A percentile compares a stretch with the other conserved stretches of the same genome.
These are phyloP conservation scores for Solea senegalensis DNA, from an alignment of 2,113 vertebrate genomes.

Conservation along the genomic window DNA sequence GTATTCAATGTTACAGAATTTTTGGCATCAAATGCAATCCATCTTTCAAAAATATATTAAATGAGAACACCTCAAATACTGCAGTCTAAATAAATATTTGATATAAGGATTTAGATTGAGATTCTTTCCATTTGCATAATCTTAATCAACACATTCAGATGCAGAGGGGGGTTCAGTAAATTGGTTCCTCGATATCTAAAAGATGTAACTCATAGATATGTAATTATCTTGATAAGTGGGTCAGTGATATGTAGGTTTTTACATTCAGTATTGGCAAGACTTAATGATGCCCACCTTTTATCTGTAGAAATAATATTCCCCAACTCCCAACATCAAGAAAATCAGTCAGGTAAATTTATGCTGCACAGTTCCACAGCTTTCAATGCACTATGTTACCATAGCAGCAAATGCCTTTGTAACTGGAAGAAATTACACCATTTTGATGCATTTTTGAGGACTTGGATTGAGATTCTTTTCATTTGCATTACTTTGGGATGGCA, in stretches of 20 bases:
- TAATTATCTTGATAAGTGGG: background rate
- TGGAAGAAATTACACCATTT: background rate
- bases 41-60: background rate
- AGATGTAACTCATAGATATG: conserved; percentile 1
- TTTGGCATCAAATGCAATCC: background rate
- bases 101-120: background rate
- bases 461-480: no score
- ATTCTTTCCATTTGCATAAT: background rate
- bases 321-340: background rate
- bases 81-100: background rate
- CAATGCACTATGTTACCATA: background rate
- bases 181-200: background rate
- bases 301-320: background rate
- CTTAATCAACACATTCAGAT: conserved; percentile 10
- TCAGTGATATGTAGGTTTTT: conserved; percentile 17
- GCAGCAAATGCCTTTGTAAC: background rate
- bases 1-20: conserved; percentile 11
- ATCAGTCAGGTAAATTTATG: conserved; percentile 6
- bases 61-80: background rate
- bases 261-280: conserved; percentile 46
- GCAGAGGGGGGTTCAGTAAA: conserved; percentile 4
- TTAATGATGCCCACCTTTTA: background rate
- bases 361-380: background rate
- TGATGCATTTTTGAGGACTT: background rate
- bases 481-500: conserved; percentile 52